Conservation (phyloP, 2,113 vertebrate species). For the Datnioides undecimradiatus region DNA sequence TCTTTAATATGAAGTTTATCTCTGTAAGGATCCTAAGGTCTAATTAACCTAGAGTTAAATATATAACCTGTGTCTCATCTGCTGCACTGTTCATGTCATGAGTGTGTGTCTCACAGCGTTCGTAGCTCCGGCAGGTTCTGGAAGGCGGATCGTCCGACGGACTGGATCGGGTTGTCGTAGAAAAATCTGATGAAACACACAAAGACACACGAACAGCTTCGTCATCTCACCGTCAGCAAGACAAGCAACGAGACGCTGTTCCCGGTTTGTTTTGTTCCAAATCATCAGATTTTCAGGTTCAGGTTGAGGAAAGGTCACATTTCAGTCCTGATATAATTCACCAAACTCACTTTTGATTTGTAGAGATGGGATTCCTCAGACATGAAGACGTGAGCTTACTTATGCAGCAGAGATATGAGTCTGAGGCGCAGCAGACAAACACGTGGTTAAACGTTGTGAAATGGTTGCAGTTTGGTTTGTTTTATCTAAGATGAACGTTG, state of each 20-base stretch:
- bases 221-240: background rate
- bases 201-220: slow-evolving; percentile 1
- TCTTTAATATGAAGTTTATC: too few species aligned
- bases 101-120: slow-evolving; percentile 74
- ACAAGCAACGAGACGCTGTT: background rate
- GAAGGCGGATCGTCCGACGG: slow-evolving; percentile 92
- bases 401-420: too few species aligned
- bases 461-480: too few species aligned
- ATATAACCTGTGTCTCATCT: too few species aligned
- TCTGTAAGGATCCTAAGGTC: too few species aligned
- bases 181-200: slow-evolving; percentile 87
- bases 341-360: background rate
- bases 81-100: too few species aligned
- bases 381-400: too few species aligned
- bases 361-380: background rate
- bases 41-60: too few species aligned
- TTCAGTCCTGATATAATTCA: background rate
- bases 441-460: too few species aligned
- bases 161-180: slow-evolving; percentile 94
- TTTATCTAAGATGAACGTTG: too few species aligned
- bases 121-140: slow-evolving; percentile 91
- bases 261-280: background rate
- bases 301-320: background rate
- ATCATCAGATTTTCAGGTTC: too few species aligned
- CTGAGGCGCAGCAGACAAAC: too few species aligned